phyloP scores from a whole-genome alignment of 2,113 vertebrate species.

The Nansenia antarctica region DNA sequence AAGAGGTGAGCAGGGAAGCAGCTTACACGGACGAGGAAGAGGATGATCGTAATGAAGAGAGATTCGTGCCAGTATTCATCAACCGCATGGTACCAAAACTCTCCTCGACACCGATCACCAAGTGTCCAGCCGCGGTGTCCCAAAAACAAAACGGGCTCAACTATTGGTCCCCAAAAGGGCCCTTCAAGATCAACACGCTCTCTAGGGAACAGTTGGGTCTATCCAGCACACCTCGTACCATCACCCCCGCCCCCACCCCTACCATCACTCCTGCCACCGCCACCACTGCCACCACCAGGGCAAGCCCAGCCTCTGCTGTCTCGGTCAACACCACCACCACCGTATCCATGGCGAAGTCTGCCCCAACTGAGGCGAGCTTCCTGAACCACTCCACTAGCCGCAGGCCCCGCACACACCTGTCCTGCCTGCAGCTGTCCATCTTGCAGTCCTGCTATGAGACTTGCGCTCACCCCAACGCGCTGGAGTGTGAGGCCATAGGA shows the following conservation, averaged over 20 bases:
- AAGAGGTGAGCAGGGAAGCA: constrained; percentile 62
- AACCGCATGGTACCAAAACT: constrained; percentile 75
- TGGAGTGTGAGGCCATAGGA: constrained; percentile 87
- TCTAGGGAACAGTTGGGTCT: constrained; percentile 77
- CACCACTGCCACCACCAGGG: neutral
- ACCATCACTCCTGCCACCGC: constrained; percentile 30
- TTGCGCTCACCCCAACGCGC: constrained; percentile 88
- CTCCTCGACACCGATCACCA: constrained; percentile 63
- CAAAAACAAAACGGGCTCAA: constrained; percentile 77
- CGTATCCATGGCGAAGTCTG: constrained; percentile 54
- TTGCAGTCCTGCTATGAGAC: constrained; percentile 90
- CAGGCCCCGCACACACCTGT: constrained; percentile 87
- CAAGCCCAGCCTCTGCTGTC: constrained; percentile 41
- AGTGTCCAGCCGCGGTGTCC: constrained; percentile 53
- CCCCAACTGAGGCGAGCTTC: constrained; percentile 68
- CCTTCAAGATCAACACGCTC: constrained; percentile 78
- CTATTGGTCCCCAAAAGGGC: constrained; percentile 73
- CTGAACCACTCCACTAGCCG: constrained; percentile 76
- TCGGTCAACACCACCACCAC: constrained; percentile 38
- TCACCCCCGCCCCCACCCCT: constrained; percentile 58
- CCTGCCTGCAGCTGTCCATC: constrained; percentile 86
- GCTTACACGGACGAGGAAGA: constrained; percentile 70
- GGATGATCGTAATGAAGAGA: constrained; percentile 49
- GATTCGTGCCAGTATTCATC: constrained; percentile 45
- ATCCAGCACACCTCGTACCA: constrained; percentile 57